Conservation (phyloP, 2,113 vertebrate genomes). For the Bettongia penicillata region DNA sequence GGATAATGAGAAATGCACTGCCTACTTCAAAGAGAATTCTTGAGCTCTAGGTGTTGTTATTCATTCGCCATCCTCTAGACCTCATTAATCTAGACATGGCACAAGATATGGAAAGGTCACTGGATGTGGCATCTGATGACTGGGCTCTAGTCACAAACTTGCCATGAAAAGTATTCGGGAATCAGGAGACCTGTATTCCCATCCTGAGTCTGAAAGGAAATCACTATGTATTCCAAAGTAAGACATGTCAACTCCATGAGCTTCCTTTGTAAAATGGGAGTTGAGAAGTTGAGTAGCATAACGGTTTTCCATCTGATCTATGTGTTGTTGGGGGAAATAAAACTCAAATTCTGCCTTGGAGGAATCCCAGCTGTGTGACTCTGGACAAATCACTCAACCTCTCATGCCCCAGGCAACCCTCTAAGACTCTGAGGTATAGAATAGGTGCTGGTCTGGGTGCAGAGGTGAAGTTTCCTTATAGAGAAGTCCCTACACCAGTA, state of each 20-base stretch:
- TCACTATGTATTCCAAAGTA: background rate
- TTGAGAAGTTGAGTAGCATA: background rate
- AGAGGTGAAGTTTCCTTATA: background rate
- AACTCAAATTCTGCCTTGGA: background rate
- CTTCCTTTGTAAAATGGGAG: background rate
- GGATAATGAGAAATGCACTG: too few species aligned
- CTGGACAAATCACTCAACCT: too few species aligned
- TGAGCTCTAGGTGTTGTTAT: background rate
- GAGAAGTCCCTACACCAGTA: background rate
- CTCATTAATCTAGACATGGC: background rate
- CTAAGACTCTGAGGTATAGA: background rate
- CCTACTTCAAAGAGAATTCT: background rate
- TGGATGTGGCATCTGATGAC: background rate
- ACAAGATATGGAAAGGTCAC: background rate
- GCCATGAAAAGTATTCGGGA: background rate
- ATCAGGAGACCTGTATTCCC: background rate
- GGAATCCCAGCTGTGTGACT: background rate
- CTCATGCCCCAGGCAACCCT: too few species aligned
- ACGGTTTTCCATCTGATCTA: background rate
- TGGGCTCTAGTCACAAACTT: background rate
- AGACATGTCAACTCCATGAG: background rate
- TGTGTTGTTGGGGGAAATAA: background rate
- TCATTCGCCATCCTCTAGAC: background rate
- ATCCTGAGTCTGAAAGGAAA: background rate
- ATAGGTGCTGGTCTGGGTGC: background rate